Evolutionary conservation across 2,113 vertebrate species (phyloP).

Genomic region (Corythaeola cristata): DNA sequence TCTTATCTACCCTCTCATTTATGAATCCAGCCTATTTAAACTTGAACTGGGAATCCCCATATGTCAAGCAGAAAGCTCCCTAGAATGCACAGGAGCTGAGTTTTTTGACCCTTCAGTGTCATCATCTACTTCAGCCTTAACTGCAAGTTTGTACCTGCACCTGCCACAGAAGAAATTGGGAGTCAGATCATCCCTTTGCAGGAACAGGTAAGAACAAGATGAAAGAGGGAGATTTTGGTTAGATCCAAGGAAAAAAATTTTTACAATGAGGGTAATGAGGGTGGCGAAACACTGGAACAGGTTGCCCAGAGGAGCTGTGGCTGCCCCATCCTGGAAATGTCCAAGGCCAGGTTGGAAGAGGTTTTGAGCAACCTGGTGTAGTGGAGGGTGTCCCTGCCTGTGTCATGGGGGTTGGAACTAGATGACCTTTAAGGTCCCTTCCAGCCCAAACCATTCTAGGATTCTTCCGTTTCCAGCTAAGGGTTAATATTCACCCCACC

Average conservation of each 20-base stretch:
- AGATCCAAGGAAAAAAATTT: too few species aligned
- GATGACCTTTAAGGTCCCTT: too few species aligned
- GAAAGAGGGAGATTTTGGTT: too few species aligned
- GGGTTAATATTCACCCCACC: neutral
- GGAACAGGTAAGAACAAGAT: neutral
- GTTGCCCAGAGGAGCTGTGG: too few species aligned
- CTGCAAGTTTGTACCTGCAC: neutral
- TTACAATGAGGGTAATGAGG: too few species aligned
- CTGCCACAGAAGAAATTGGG: neutral
- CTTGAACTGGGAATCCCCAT: neutral
- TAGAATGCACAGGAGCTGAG: accelerated
- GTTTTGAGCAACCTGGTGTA: too few species aligned
- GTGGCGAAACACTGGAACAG: too few species aligned
- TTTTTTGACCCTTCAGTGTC: neutral
- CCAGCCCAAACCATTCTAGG: too few species aligned
- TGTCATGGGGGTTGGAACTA: too few species aligned
- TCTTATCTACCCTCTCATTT: neutral
- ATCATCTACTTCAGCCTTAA: neutral
- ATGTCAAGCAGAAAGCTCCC: neutral
- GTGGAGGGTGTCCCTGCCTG: too few species aligned
- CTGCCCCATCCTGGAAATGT: too few species aligned
- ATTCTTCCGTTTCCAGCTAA: neutral
- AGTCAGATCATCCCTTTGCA: neutral
- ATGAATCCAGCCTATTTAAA: neutral
- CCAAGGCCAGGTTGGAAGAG: too few species aligned